These are phyloP conservation scores for Trachelus troglodyta DNA, from an alignment of 2,888 invertebrate species.

Conservation along the genomic window DNA sequence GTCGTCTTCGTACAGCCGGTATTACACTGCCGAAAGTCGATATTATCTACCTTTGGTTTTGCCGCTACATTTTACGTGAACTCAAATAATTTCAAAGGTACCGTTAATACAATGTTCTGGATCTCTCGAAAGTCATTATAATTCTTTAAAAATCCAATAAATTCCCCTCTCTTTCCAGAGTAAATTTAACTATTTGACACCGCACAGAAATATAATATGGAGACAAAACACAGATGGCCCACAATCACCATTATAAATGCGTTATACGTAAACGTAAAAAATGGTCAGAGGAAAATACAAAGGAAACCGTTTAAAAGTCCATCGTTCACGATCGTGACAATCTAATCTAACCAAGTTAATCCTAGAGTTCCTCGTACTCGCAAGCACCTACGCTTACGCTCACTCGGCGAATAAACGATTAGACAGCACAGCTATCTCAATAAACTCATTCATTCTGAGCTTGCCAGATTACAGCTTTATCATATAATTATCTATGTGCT, in stretches of 20 bases:
- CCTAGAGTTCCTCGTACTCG: background rate
- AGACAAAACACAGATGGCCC: background rate
- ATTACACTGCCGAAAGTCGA: constrained; percentile 16
- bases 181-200: background rate
- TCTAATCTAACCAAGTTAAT: background rate
- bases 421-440: background rate
- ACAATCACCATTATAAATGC: background rate
- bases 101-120: background rate
- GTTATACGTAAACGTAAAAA: background rate
- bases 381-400: background rate
- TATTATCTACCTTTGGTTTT: background rate
- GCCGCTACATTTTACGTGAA: background rate
- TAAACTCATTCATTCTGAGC: background rate
- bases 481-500: background rate
- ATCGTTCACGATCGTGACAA: background rate
- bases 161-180: background rate
- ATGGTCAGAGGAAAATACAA: background rate
- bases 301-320: background rate
- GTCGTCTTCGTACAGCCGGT: constrained; percentile 18
- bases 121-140: background rate
- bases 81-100: background rate
- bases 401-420: background rate
- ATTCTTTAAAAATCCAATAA: background rate
- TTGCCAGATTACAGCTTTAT: background rate
- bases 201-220: background rate